phyloP scores from a whole-genome alignment of 2,797 vertebrate genomes.

The Sebastes goodei region DNA sequence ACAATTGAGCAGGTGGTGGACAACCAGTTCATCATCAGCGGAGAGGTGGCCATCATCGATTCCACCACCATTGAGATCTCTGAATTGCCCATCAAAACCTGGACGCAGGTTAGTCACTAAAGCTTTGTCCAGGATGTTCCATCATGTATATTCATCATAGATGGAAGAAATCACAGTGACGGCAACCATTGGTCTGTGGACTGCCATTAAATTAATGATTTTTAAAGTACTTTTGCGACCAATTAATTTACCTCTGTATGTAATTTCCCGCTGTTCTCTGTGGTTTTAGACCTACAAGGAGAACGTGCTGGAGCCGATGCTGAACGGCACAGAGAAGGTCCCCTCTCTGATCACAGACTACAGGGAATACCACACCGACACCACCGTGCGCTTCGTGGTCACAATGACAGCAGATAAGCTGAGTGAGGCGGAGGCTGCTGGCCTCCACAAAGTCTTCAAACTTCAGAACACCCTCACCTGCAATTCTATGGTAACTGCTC shows the following conservation, averaged over 20 bases:
- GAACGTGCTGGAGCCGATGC: constrained; percentile 94
- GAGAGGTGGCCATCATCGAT: constrained; percentile 93
- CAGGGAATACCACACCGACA: constrained; percentile 97
- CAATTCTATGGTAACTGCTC: constrained; percentile 91
- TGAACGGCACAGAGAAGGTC: constrained; percentile 94
- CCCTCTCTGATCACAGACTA: constrained; percentile 95
- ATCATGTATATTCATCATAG: background rate
- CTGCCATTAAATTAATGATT: background rate
- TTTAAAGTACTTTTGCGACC: background rate
- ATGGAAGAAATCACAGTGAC: too few species aligned
- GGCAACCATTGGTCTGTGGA: too few species aligned
- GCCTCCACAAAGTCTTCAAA: constrained; percentile 98
- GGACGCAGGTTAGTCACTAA: constrained; percentile 90
- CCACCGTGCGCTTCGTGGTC: constrained; percentile 92
- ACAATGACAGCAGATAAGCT: constrained; percentile 93
- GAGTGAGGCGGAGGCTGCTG: constrained; percentile 86
- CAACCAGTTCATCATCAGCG: constrained; percentile 91
- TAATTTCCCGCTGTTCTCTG: background rate
- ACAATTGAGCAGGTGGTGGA: constrained; percentile 89
- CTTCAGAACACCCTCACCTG: constrained; percentile 92
- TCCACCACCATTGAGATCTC: constrained; percentile 97
- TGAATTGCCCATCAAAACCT: constrained; percentile 93
- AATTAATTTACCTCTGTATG: background rate
- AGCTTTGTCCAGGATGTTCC: background rate
- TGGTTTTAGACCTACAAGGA: constrained; percentile 90